Base-by-base conservation (phyloP, 2,888 invertebrate species). In the Phania funesta region DNA sequence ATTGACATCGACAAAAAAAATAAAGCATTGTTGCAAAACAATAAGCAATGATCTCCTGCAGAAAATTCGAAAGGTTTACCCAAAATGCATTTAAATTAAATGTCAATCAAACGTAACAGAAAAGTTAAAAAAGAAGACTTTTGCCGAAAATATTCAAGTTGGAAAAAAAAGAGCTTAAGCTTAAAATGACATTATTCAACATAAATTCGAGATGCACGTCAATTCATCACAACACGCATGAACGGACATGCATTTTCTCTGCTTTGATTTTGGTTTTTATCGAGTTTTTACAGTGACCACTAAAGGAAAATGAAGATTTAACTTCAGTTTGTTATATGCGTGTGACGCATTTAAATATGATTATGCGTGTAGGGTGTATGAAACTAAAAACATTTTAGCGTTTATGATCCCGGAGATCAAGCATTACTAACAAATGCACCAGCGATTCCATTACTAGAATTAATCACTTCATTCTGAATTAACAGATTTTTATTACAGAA, bases 81-180 rank as follows among this genome's bases (percentile, higher is more conserved):
- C 77, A 80, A 86, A 86, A 85, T 83, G 84, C 84, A 85, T 86
- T 86, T 86, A 86, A 86, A 86, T 86, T 86, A 86, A 86, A 85
- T 86, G 86, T 85, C 86, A 86, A 86, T 86, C 86, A 86, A 85
- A 82, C 78, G 78, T 70, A 70, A 68, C 48, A 54, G 50, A 81
- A 60, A 38, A 8, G 13, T n/a, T n/a, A 11, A 44, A 38, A 20
- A 62, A 67, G 75, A 64, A 41, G 65, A 65, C 71, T 68, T 67
- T 62, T 26, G 48, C 56, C 76, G 52, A 80, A 80, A 83, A 64
- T 62, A 52, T 64, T 71, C 60, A 84, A 79, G 46, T 35, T 60
- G n/a, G n/a, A n/a, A n/a, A n/a, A 81, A 82, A 80, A 76, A 71
- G 73, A 70, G 62, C 74, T 70, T 76, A 81, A 81, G 70, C 80